Conservation (phyloP, 2,797 vertebrate species). For the Xenops minutus region DNA sequence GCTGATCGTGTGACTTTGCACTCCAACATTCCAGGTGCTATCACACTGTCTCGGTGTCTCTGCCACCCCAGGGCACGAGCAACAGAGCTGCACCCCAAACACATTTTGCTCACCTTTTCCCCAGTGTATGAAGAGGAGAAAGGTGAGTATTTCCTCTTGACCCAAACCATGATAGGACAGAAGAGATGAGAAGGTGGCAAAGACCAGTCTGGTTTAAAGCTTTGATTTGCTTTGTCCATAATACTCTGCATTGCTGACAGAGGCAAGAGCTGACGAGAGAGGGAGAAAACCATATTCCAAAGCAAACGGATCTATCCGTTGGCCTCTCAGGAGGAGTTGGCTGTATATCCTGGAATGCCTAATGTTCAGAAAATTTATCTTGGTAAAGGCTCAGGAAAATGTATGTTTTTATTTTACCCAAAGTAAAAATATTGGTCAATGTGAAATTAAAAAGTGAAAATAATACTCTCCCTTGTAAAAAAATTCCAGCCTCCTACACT, state of each 20-base stretch:
- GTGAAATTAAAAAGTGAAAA: conserved; percentile 70
- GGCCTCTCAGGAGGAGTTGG: conserved; percentile 53
- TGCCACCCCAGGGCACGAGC: not conserved
- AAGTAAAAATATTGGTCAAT: conserved; percentile 68
- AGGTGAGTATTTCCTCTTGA: not conserved
- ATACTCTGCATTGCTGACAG: conserved; percentile 8
- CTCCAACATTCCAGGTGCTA: not conserved
- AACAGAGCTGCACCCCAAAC: not conserved
- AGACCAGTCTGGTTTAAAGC: not conserved
- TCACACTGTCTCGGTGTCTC: not conserved
- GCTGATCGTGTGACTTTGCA: not conserved
- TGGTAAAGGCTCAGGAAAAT: conserved; percentile 67
- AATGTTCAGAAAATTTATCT: conserved; percentile 68
- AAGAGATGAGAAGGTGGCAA: not conserved
- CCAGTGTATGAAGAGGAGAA: not conserved
- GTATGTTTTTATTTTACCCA: conserved; percentile 69
- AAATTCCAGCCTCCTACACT: conserved; percentile 54
- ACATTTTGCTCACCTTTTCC: not conserved
- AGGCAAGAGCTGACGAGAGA: not conserved
- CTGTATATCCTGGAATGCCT: conserved; percentile 56
- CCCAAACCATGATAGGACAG: not conserved
- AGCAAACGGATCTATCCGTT: conserved; percentile 40
- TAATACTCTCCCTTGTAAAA: conserved; percentile 60
- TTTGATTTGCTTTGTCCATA: not conserved
- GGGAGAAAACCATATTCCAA: conserved; percentile 6